These are phyloP conservation scores for Leucopternis melanops DNA, from an alignment of 2,113 vertebrate genomes.

Conservation along the genomic window DNA sequence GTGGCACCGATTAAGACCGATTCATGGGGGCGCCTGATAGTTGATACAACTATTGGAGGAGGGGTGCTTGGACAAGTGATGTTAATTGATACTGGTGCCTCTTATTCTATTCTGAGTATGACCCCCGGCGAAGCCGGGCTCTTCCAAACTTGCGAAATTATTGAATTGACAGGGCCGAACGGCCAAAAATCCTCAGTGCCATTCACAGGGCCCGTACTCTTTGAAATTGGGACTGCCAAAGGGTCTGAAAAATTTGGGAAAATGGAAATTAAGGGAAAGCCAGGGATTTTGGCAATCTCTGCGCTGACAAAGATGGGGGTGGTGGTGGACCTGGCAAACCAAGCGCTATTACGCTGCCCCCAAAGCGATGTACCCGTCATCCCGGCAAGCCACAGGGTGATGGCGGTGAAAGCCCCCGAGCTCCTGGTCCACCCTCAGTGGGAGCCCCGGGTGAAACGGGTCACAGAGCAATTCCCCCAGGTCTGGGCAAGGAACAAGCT, in stretches of 20 bases:
- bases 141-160: slow-evolving; percentile 49
- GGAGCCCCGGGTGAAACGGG: slow-evolving; percentile 44
- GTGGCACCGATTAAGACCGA: slow-evolving; percentile 65
- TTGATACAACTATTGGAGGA: slow-evolving; percentile 58
- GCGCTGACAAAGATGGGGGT: not conserved
- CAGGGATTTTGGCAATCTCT: not conserved
- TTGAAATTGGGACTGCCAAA: slow-evolving; percentile 54
- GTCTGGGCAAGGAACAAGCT: slow-evolving; percentile 52
- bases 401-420: slow-evolving; percentile 48
- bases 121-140: not conserved
- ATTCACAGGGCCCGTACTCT: slow-evolving; percentile 2
- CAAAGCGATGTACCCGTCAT: not conserved
- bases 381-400: slow-evolving; percentile 20
- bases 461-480: slow-evolving; percentile 18
- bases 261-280: slow-evolving; percentile 43
- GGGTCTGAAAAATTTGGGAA: slow-evolving; percentile 57
- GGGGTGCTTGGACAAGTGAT: slow-evolving; percentile 68
- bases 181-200: slow-evolving; percentile 34
- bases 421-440: slow-evolving; percentile 33
- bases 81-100: slow-evolving; percentile 59
- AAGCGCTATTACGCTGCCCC: not conserved
- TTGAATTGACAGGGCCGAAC: not conserved
- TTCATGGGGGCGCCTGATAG: slow-evolving; percentile 56
- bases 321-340: slow-evolving; percentile 50
- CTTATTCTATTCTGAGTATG: slow-evolving; percentile 43